Evolutionary conservation across 1,140 invertebrate genomes (phyloP), one percentile per base, ranked within the genome.

Genomic region (Papilio xuthus): DNA sequence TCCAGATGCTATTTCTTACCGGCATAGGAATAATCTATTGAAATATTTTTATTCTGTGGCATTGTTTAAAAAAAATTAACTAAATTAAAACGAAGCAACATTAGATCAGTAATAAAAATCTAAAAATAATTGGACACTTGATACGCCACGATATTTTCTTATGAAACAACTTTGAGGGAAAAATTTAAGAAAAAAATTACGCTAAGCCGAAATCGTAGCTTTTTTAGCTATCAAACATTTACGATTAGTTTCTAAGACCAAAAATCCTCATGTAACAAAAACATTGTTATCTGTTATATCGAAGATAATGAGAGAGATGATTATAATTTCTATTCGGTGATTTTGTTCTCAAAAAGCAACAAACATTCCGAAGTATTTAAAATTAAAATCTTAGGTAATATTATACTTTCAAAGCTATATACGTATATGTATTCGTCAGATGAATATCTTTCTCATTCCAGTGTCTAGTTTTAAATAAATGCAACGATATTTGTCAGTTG

Each of bases 71-170:
- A 60, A 60, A 67, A 67, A 67, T 28, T 26, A 67, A 56, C 4
- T 50, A 50, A 50, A n/a, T n/a, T 12, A 26, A 23, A 67, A 67
- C 60, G 26, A 28, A 1, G 26, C 26, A 67, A 67, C 60, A 67
- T 67, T 18, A 67, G 60, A 67, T 67, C 56, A 60, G 56, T 60
- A 26, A 60, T 60, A 23, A 60, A 60, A 60, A 60, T 26, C 56
- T 60, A 23, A 60, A 60, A 67, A 67, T 67, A 67, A 67, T 32
- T 63, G 60, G 60, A 63, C 60, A 63, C 23, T 28, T 63, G 60
- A 63, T 63, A 63, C 60, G 60, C 28, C 23, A 63, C 60, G 26
- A 63, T 26, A 63, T 63, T 63, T 63, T 63, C 23, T 63, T 63
- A 63, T 63, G 12, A 63, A 63, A 63, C 23, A 63, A 28, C 60